phyloP scores from a whole-genome alignment of 2,888 invertebrate genomes.

The Meloe dianella region DNA sequence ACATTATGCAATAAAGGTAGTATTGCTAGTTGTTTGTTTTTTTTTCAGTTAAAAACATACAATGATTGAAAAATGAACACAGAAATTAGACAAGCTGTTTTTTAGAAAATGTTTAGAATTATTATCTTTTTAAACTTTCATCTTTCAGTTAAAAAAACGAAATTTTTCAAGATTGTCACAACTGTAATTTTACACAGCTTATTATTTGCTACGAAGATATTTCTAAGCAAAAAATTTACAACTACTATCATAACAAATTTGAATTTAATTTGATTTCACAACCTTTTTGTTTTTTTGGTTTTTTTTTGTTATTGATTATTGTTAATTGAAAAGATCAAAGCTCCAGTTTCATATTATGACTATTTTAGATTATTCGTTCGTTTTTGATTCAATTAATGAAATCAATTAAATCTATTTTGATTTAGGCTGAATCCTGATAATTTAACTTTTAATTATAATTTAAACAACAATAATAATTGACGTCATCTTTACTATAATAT shows the following conservation, averaged over 20 bases:
- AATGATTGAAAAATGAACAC: neutral
- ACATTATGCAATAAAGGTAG: slow-evolving; percentile 42
- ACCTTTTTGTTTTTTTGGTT: slow-evolving; percentile 45
- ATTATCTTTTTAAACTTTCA: neutral
- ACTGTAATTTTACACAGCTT: slow-evolving; percentile 46
- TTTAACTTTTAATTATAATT: slow-evolving; percentile 2
- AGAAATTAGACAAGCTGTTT: neutral
- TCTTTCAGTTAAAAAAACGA: neutral
- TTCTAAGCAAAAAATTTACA: slow-evolving; percentile 47
- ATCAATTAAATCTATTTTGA: slow-evolving; percentile 6
- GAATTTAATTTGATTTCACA: slow-evolving; percentile 49
- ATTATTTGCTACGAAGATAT: slow-evolving; percentile 46
- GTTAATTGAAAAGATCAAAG: slow-evolving; percentile 37
- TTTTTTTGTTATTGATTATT: slow-evolving; percentile 55
- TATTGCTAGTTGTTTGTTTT: slow-evolving; percentile 28
- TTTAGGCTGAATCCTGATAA: slow-evolving; percentile 21
- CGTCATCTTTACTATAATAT: slow-evolving; percentile 40
- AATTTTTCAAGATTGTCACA: slow-evolving; percentile 35
- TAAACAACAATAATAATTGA: slow-evolving; percentile 42
- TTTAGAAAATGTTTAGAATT: neutral
- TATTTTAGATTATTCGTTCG: slow-evolving; percentile 18
- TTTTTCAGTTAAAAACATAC: neutral
- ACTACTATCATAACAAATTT: slow-evolving; percentile 38
- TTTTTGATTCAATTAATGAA: slow-evolving; percentile 14
- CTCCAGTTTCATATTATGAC: slow-evolving; percentile 30